A percentile compares a stretch with the other conserved stretches of the same genome.
Conservation (phyloP, 2,113 vertebrate genomes). For the Boleophthalmus pectinirostris region DNA sequence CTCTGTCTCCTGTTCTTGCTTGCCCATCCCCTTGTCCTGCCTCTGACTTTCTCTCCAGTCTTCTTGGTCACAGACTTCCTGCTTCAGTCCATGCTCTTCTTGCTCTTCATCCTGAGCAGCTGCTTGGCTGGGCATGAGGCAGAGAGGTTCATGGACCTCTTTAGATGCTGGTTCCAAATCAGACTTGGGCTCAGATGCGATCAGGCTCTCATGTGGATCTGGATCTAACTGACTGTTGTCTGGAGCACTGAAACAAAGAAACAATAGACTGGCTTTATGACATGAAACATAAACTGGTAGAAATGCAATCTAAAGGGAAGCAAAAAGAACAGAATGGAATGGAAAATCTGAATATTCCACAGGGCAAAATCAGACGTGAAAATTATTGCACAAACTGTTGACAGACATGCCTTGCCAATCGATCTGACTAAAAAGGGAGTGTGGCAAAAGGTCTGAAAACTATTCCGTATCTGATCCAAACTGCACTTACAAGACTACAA, state of each 20-base stretch:
- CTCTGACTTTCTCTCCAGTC: slow-evolving; percentile 57
- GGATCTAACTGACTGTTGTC: slow-evolving; percentile 89
- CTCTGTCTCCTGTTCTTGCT: slow-evolving; percentile 44
- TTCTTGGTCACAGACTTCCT: neutral
- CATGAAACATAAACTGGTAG: slow-evolving; percentile 73
- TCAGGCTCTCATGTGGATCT: slow-evolving; percentile 89
- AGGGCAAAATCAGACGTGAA: too few relatives aligned
- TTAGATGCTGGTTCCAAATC: slow-evolving; percentile 83
- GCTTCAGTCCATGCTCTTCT: neutral
- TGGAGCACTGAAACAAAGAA: slow-evolving; percentile 76
- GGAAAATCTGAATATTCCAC: too few relatives aligned
- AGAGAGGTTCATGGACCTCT: slow-evolving; percentile 43
- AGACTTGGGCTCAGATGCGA: slow-evolving; percentile 86
- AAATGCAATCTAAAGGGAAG: too few relatives aligned
- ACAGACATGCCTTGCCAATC: too few relatives aligned
- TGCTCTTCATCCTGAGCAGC: neutral
- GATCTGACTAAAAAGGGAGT: too few relatives aligned
- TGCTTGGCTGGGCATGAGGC: neutral
- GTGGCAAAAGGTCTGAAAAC: too few relatives aligned
- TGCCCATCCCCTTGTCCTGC: slow-evolving; percentile 61
- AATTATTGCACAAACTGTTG: too few relatives aligned
- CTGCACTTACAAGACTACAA: too few relatives aligned
- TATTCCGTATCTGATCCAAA: too few relatives aligned
- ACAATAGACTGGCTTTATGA: neutral
- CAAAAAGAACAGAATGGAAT: too few relatives aligned